Evolutionary conservation across 2,888 invertebrate genomes (phyloP).

Genomic region (Mimachlamys varia): DNA sequence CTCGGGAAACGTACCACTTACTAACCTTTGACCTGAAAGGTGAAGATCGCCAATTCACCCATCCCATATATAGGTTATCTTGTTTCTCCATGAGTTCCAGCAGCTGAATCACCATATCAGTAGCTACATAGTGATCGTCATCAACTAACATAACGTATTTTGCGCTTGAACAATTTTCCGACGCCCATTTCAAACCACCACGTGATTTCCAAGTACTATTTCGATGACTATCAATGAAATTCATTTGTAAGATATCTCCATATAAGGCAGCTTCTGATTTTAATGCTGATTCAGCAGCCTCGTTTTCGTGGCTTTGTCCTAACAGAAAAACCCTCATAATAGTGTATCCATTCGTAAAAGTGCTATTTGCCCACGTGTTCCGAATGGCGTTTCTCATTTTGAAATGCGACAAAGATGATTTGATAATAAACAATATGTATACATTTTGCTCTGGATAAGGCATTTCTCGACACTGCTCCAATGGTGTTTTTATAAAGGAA

Average conservation of each 20-base stretch:
- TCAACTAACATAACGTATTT: constrained; percentile 29
- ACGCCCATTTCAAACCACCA: constrained; percentile 32
- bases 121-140: constrained; percentile 24
- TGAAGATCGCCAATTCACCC: background rate
- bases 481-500: background rate
- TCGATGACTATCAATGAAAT: background rate
- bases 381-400: background rate
- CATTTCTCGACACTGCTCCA: background rate
- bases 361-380: background rate
- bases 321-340: background rate
- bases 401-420: background rate
- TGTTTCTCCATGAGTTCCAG: background rate
- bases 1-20: constrained; percentile 23
- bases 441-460: background rate
- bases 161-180: background rate
- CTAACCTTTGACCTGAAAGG: background rate
- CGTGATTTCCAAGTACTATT: constrained; percentile 35
- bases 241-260: constrained; percentile 12
- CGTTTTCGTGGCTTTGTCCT: background rate
- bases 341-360: background rate
- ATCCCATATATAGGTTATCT: background rate
- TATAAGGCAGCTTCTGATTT: background rate
- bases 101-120: background rate
- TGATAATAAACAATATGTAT: background rate
- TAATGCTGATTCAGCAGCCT: background rate